A percentile compares a stretch with the other conserved stretches of the same genome.
These are phyloP conservation scores for Penaeus monodon DNA, from an alignment of 2,888 invertebrate species.

Conservation along the genomic window DNA sequence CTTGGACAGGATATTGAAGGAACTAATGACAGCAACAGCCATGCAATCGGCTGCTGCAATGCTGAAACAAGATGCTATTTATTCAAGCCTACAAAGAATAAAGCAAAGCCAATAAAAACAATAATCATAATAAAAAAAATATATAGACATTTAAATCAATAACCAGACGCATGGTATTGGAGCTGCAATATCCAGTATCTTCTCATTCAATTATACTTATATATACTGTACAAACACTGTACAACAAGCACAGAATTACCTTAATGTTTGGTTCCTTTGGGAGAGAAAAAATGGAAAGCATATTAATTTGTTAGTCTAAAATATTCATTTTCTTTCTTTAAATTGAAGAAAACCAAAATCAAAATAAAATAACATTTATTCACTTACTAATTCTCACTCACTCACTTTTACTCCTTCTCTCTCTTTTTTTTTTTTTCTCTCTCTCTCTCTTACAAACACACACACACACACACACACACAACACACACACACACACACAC, in stretches of 20 bases:
- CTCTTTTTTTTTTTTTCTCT: no score
- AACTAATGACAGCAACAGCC: conserved; percentile 5
- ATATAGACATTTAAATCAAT: no score
- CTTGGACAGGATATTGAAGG: neutral
- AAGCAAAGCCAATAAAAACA: neutral
- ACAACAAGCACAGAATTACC: conserved; percentile 35
- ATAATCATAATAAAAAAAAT: neutral
- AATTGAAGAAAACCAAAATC: no score
- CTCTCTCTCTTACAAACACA: no score
- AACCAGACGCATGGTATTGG: no score
- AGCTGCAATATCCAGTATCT: no score
- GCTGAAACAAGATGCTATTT: conserved; percentile 11
- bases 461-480: no score
- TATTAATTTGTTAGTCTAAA: conserved; percentile 5
- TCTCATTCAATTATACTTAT: neutral
- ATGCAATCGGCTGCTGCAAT: neutral
- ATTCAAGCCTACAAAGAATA: neutral
- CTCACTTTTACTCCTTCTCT: neutral
- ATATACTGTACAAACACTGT: neutral
- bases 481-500: no score
- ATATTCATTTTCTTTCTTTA: no score
- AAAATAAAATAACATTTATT: neutral
- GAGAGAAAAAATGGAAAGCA: conserved; percentile 14
- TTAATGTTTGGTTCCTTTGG: conserved; percentile 49
- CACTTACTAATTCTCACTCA: neutral